Conservation (phyloP, 92 coral and sea anemone genomes). For the Zoanthus solanderi region DNA sequence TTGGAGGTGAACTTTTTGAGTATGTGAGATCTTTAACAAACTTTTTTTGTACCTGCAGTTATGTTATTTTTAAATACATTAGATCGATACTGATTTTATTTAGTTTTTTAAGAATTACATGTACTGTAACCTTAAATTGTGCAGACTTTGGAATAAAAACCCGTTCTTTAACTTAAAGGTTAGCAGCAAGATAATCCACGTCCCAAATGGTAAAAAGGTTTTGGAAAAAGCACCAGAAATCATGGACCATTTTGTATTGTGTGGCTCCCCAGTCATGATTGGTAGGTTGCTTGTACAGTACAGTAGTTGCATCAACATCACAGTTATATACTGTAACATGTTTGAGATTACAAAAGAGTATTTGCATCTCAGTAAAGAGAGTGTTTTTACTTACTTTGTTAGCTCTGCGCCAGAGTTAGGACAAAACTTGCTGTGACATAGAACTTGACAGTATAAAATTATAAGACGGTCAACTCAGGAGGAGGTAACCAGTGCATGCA, state of each 20-base stretch:
- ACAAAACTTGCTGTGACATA: too few species aligned
- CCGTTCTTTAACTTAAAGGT: constrained; percentile 41
- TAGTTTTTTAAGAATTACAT: not conserved
- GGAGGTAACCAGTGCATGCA: too few species aligned
- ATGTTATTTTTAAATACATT: not conserved
- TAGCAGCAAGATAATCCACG: constrained; percentile 85
- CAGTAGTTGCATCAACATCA: too few species aligned
- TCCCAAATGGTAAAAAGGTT: constrained; percentile 67
- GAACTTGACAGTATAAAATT: too few species aligned
- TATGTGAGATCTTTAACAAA: not conserved
- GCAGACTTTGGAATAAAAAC: not conserved
- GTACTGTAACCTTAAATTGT: not conserved
- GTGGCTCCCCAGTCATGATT: constrained; percentile 95
- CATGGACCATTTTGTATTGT: constrained; percentile 74
- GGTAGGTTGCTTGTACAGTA: constrained; percentile 54
- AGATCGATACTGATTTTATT: too few species aligned
- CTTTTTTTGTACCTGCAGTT: not conserved
- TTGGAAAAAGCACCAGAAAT: constrained; percentile 65
- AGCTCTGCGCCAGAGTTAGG: too few species aligned
- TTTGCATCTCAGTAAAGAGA: too few species aligned
- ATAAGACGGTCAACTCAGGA: too few species aligned
- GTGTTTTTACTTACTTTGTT: too few species aligned
- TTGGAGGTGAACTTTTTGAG: not conserved
- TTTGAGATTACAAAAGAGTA: too few species aligned
- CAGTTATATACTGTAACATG: too few species aligned